Evolutionary conservation across 2,888 invertebrate genomes (phyloP), one percentile per base, ranked within the genome.

Genomic region (Leistus spinibarbis): DNA sequence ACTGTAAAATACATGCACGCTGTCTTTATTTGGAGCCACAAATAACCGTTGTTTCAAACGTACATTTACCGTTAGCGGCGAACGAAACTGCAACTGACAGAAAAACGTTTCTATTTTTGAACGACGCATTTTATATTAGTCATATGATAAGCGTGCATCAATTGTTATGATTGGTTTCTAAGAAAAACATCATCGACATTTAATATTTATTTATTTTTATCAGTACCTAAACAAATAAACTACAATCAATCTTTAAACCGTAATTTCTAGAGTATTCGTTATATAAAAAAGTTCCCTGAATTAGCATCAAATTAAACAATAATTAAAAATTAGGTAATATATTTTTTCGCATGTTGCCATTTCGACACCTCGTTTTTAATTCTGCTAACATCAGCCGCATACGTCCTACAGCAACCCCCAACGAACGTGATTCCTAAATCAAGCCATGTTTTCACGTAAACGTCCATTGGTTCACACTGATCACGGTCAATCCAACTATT

Each of bases 341-440:
- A 9, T 10, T 71, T 77, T 54, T 9, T 64, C 66, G 67, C 77
- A 77, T 76, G 79, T 63, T 79, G 82, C 88, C 88, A 88, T 76
- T 83, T 84, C 73, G 85, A 83, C 73, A 92, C 90, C 82, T 90
- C 89, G 80, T 90, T 89, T 71, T 90, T 88, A 80, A 96, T 94
- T 78, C 91, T 89, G 9, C 88, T 88, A 53, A 97, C 92, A 83
- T 97, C 95, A 0, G 91, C 88, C 0, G 96, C 93, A 80, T 92
- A 92, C 0, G 96, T 94, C 79, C 96, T 89, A 84, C 98, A 98
- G 81, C 98, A 98, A 0, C 98, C 98, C 20, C 98, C 97, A 62
- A 98, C 90, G 84, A 94, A 95, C 70, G 90, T 90, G 53, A 94
- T 94, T 0, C 97, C 97, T 63, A 93, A 84, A 75, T 92, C 89